Evolutionary conservation across 2,888 invertebrate genomes (phyloP), one percentile per base, ranked within the genome.

Genomic region (Pachymerium ferrugineum): DNA sequence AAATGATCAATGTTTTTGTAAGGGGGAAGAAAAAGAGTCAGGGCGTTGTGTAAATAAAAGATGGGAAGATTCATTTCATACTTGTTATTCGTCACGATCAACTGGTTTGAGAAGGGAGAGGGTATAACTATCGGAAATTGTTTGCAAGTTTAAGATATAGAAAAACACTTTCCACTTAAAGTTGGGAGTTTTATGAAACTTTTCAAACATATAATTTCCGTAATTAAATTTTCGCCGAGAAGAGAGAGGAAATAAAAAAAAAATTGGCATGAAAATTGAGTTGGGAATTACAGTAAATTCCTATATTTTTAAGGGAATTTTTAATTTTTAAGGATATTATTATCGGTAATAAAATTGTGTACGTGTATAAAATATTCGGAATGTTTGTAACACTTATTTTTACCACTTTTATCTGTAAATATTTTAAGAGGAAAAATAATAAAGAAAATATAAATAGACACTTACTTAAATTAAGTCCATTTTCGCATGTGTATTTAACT

Each of bases 21-120:
- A n/a, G n/a, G n/a, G n/a, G n/a, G n/a, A n/a, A n/a, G n/a, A n/a
- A n/a, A n/a, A n/a, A n/a, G n/a, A n/a, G n/a, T n/a, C n/a, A n/a
- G n/a, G 33, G 33, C 6, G 33, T 33, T 33, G 12, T 33, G 6
- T 12, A 33, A 33, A 33, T 8, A 8, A 47, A 47, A 47, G 42
- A 42, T 42, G 12, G 42, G 14, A 10, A 16, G 3, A 47, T 47
- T 47, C 19, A 47, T 22, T 8, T 3, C n/a, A n/a, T 47, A 47
- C 16, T 47, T 47, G 47, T 47, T 47, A 47, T 47, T 47, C 47
- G 47, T 47, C 47, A 47, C 47, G 47, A 47, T 47, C 47, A 47
- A 22, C 22, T 22, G 22, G 47, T 47, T 22, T 47, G 38, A 16
- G 16, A 16, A 38, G 38, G 47, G 22, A n/a, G n/a, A n/a, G n/a